phyloP scores from a whole-genome alignment of 1,140 invertebrate genomes.

The Phenacoccus solenopsis region DNA sequence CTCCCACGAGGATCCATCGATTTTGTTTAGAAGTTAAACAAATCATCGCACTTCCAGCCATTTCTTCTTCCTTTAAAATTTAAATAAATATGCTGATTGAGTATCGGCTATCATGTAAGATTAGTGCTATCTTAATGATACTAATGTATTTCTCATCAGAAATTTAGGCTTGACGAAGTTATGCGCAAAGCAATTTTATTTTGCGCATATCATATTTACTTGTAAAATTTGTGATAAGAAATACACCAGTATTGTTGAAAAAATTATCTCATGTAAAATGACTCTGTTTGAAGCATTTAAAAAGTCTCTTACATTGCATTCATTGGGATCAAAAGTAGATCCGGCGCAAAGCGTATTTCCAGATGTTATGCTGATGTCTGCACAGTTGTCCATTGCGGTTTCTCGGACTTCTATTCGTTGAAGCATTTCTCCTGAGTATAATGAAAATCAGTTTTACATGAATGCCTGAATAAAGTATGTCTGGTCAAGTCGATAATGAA shows the following conservation, averaged over 20 bases:
- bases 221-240: too few species aligned
- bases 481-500: not conserved
- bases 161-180: too few species aligned
- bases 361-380: conserved; percentile 68
- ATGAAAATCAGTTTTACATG: conserved; percentile 13
- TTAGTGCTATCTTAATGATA: too few species aligned
- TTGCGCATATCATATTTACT: too few species aligned
- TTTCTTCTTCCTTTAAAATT: conserved; percentile 59
- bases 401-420: conserved; percentile 60
- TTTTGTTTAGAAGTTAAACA: conserved; percentile 49
- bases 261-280: too few species aligned
- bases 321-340: conserved; percentile 57
- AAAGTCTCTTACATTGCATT: conserved; percentile 55
- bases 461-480: not conserved
- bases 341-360: conserved; percentile 72
- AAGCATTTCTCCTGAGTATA: conserved; percentile 46
- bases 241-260: too few species aligned
- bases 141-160: too few species aligned
- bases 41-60: conserved; percentile 69
- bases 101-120: too few species aligned
- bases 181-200: too few species aligned
- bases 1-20: conserved; percentile 56
- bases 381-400: conserved; percentile 61
- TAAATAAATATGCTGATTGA: too few species aligned
- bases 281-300: too few species aligned